These are phyloP conservation scores for Zosterops hypoxanthus DNA, from an alignment of 2,113 vertebrate species.

Conservation along the genomic window DNA sequence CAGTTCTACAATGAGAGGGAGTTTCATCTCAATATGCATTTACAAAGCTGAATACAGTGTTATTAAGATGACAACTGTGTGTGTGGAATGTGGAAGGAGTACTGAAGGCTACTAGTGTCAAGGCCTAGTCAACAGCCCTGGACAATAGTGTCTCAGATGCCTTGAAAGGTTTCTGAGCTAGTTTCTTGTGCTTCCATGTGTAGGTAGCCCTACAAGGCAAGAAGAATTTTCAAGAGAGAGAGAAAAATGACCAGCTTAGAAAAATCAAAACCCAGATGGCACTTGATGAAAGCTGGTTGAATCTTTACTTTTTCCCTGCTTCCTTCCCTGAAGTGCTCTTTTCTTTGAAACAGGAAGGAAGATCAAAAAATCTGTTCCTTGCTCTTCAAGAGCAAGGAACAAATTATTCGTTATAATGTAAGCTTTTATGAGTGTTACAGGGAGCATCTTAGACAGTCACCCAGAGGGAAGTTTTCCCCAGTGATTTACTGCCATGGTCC, in stretches of 20 bases:
- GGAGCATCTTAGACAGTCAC: neutral
- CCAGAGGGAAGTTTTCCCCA: neutral
- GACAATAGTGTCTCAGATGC: neutral
- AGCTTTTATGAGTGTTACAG: neutral
- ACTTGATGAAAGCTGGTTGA: neutral
- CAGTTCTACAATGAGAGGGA: neutral
- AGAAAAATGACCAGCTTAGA: neutral
- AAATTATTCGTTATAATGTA: neutral
- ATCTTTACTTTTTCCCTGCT: neutral
- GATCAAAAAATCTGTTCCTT: conserved; percentile 19
- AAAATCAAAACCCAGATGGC: neutral
- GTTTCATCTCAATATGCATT: neutral
- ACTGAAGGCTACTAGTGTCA: neutral
- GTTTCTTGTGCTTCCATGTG: neutral
- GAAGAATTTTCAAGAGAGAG: neutral
- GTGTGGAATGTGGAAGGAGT: neutral
- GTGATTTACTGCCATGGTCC: neutral
- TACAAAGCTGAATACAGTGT: neutral
- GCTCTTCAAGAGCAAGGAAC: neutral
- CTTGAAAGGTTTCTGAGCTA: neutral
- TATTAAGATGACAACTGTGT: neutral
- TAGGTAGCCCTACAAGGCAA: neutral
- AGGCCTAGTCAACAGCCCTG: neutral
- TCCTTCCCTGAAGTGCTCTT: neutral
- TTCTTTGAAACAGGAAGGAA: conserved; percentile 30